Evolutionary conservation across 2,797 vertebrate genomes (phyloP), one percentile per base, ranked within the genome.

Genomic region (Sebastes nivosus): DNA sequence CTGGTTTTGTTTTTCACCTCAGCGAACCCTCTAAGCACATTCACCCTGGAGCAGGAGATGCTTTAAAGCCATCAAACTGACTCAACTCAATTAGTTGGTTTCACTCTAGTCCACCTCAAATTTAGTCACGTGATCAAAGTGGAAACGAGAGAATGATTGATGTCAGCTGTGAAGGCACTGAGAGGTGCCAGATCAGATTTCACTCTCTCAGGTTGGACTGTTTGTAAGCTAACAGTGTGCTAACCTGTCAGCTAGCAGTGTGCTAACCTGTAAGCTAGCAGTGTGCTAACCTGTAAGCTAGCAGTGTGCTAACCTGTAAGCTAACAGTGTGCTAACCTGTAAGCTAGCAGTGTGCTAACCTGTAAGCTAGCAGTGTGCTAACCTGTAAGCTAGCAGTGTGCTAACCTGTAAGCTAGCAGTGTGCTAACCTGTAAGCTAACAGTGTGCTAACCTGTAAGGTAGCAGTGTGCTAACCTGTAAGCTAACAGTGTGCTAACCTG

Each of bases 1-100:
- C 27, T 16, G 16, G 29, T 58, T 82, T 77, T 29, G 29, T 67
- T 42, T 42, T 85, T 65, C 38, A 5, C 42, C 66, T 81, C 24
- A 72, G 4, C 29, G 67, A 22, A 60, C 60, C 20, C 63, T 78
- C 67, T n/a, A 46, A 52, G 63, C 52, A 57, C 57, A 38, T 65
- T 11, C n/a, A 42, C 54, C 36, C 3, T 10, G 2, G 46, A 78
- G 30, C 55, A 60, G 22, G 14, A 54, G 22, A 7, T 55, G 16
- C 30, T 79, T 60, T 68, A 22, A 54, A 64, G 6, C 5, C 25
- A 29, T 30, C 64, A 13, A 5, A 66, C 4, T 4, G 20, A 54
- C 27, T 27, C n/a, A 54, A 59, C 11, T 36, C 22, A 27, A 4
- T 52, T 20, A 27, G 11, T 12, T 52, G 32, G n/a, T 72, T 60